Evolutionary conservation across 2,113 vertebrate genomes (phyloP).

Genomic region (Cyprinodon variegatus): DNA sequence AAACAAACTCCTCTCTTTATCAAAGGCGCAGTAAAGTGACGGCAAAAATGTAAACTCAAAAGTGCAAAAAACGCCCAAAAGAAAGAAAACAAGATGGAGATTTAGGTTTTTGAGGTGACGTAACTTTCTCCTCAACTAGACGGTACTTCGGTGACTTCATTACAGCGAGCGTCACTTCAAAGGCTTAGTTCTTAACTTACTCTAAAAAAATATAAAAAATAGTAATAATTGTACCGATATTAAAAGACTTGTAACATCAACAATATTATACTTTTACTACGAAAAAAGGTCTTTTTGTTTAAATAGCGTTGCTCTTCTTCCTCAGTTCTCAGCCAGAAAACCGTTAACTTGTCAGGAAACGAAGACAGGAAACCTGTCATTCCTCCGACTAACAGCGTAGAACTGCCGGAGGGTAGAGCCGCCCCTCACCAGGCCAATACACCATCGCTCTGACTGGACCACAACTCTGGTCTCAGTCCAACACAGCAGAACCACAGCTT

Average conservation of each 20-base stretch:
- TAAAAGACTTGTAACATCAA: constrained; percentile 76
- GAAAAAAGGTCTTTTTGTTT: constrained; percentile 49
- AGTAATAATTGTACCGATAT: constrained; percentile 75
- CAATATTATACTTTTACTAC: constrained; percentile 74
- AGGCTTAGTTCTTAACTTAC: constrained; percentile 56
- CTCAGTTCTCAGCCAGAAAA: constrained; percentile 29
- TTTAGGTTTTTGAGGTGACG: constrained; percentile 8
- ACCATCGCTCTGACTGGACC: constrained; percentile 51
- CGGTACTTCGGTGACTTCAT: constrained; percentile 52
- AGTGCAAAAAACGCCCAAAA: constrained; percentile 56
- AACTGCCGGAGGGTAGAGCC: constrained; percentile 52
- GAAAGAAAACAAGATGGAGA: constrained; percentile 32
- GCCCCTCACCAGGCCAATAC: constrained; percentile 59
- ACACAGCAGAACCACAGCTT: constrained; percentile 27
- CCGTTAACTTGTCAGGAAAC: constrained; percentile 28
- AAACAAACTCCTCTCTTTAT: background rate
- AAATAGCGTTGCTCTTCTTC: constrained; percentile 45
- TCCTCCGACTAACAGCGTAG: constrained; percentile 61
- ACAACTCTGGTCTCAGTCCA: constrained; percentile 19
- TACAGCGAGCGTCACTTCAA: constrained; percentile 37
- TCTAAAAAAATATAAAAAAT: constrained; percentile 80
- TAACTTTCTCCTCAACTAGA: constrained; percentile 21
- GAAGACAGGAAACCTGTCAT: constrained; percentile 46
- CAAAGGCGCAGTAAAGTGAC: constrained; percentile 14
- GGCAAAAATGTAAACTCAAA: constrained; percentile 65